Evolutionary conservation across 2,888 invertebrate genomes (phyloP).

Genomic region (Cephonodes hylas): DNA sequence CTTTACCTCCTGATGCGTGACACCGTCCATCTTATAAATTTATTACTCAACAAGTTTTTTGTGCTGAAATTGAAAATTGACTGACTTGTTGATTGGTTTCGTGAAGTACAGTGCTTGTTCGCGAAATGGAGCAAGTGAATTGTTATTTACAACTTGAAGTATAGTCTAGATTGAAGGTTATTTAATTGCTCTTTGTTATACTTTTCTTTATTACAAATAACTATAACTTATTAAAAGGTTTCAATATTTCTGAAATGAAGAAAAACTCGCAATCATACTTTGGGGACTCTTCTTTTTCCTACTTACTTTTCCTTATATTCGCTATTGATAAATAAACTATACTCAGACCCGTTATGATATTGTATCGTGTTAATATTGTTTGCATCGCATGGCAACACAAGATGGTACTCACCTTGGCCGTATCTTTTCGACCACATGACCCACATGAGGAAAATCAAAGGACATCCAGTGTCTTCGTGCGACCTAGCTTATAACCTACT

Average conservation of each 20-base stretch:
- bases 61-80: background rate
- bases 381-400: background rate
- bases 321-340: no score
- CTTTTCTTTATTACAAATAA: no score
- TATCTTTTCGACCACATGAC: background rate
- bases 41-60: slow-evolving; percentile 27
- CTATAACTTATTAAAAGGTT: no score
- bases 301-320: no score
- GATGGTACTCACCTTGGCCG: background rate
- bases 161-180: background rate
- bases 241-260: no score
- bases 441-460: background rate
- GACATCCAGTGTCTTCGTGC: background rate
- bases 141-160: background rate
- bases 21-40: slow-evolving; percentile 41
- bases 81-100: background rate
- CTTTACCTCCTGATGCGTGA: slow-evolving; percentile 60
- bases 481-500: background rate
- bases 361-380: no score
- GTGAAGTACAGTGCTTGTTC: background rate
- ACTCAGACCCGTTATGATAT: no score
- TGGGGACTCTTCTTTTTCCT: no score
- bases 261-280: no score
- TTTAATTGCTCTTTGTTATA: no score
- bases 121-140: background rate